Evolutionary conservation across 2,797 vertebrate genomes (phyloP).

Genomic region (Lutjanus argentimaculatus): DNA sequence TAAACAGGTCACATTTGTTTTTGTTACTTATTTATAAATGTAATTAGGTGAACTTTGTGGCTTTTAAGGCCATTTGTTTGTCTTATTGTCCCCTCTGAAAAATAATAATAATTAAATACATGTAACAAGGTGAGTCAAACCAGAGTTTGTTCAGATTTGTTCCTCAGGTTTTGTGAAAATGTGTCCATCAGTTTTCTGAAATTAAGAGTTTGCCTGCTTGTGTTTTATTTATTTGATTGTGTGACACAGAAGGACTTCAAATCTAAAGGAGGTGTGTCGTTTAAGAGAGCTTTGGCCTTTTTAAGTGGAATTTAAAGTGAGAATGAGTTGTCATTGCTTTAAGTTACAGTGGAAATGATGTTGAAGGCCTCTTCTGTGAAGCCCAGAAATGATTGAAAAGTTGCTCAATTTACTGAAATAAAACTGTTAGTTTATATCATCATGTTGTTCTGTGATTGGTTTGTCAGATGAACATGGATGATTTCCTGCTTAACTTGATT

Average conservation of each 20-base stretch:
- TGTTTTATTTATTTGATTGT: neutral
- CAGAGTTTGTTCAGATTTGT: neutral
- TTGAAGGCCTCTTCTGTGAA: neutral
- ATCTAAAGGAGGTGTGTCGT: neutral
- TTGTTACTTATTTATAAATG: neutral
- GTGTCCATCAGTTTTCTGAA: neutral
- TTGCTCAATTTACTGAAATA: neutral
- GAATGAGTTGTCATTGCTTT: neutral
- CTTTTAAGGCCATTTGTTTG: neutral
- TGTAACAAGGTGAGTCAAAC: neutral
- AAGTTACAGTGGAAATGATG: neutral
- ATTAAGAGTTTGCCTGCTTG: neutral
- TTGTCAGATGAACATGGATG: neutral
- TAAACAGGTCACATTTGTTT: too few relatives aligned
- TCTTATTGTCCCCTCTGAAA: conserved; percentile 1
- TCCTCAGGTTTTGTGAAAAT: neutral
- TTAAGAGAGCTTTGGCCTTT: neutral
- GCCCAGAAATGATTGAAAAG: neutral
- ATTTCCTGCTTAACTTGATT: neutral
- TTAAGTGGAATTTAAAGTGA: neutral
- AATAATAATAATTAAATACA: neutral
- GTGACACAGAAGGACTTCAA: neutral
- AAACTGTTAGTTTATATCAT: neutral
- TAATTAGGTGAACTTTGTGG: neutral
- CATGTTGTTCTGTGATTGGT: neutral